A percentile compares a stretch with the other conserved stretches of the same genome.
Evolutionary conservation across 2,888 invertebrate genomes (phyloP).

Genomic region (Polydrusus cervinus): DNA sequence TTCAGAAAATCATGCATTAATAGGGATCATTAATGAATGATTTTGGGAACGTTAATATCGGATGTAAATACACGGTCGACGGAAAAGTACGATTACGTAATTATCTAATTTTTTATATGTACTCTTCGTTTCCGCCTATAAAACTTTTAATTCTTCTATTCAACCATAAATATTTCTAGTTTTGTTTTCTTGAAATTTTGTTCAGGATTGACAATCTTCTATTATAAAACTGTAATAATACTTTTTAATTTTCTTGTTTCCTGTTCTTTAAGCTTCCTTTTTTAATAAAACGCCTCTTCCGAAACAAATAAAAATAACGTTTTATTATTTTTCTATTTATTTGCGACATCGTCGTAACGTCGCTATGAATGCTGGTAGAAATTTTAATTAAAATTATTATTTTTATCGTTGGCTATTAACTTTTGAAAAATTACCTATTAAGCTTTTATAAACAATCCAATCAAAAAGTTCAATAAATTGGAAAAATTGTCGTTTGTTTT

Average conservation of each 20-base stretch:
- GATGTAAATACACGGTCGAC: no score
- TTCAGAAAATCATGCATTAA: no score
- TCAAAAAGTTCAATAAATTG: constrained; percentile 34
- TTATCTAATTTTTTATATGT: no score
- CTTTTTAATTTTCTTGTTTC: not conserved
- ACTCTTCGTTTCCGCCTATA: not conserved
- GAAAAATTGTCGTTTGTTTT: constrained; percentile 29
- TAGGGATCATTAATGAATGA: no score
- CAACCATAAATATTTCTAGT: no score
- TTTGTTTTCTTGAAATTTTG: not conserved
- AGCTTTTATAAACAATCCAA: constrained; percentile 29
- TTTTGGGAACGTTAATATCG: no score
- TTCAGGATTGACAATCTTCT: not conserved
- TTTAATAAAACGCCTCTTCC: not conserved
- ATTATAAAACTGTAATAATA: no score
- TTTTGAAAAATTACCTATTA: constrained; percentile 21
- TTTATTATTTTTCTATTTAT: constrained; percentile 7
- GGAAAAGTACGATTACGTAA: no score
- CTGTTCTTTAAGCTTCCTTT: not conserved
- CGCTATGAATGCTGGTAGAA: not conserved
- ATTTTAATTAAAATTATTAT: constrained; percentile 22
- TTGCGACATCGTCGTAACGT: not conserved
- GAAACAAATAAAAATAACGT: not conserved
- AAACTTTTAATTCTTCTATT: not conserved
- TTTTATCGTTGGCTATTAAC: constrained; percentile 27